Percentiles rank a stretch among this genome's conserved stretches.
Conservation (phyloP, 2,797 vertebrate species). For the Mionectes olivaceus region DNA sequence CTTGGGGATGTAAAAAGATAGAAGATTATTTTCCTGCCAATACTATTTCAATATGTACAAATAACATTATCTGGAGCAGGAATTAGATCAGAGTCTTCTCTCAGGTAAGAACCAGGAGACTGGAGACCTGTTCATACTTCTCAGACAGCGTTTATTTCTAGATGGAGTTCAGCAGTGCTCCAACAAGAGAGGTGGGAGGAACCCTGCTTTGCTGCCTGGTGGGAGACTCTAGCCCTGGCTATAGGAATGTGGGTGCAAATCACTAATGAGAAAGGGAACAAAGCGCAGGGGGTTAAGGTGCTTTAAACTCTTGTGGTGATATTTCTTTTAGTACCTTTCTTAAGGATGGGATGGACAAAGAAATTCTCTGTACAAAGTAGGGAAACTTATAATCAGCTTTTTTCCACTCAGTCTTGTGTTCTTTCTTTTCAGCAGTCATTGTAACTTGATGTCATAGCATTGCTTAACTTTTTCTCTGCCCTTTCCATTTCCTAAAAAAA, state of each 20-base stretch:
- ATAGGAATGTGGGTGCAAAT: neutral
- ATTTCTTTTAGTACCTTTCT: neutral
- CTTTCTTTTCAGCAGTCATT: neutral
- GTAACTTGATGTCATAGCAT: neutral
- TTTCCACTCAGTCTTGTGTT: neutral
- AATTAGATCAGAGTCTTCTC: constrained; percentile 26
- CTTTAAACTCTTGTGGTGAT: neutral
- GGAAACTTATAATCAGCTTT: neutral
- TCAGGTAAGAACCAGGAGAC: neutral
- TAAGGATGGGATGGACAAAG: neutral
- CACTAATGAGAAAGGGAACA: neutral
- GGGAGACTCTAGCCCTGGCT: neutral
- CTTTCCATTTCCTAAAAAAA: neutral
- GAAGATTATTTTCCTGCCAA: neutral
- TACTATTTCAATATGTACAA: constrained; percentile 5
- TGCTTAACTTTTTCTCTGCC: neutral
- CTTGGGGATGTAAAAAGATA: neutral
- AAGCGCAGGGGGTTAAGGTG: neutral
- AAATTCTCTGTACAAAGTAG: neutral
- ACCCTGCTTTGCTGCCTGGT: neutral
- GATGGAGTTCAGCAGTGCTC: neutral
- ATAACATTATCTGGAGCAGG: neutral
- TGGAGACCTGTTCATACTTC: neutral
- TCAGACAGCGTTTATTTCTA: neutral
- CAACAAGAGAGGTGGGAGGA: neutral